Evolutionary conservation across 2,797 vertebrate genomes (phyloP).

Genomic region (Etheostoma perlongum): DNA sequence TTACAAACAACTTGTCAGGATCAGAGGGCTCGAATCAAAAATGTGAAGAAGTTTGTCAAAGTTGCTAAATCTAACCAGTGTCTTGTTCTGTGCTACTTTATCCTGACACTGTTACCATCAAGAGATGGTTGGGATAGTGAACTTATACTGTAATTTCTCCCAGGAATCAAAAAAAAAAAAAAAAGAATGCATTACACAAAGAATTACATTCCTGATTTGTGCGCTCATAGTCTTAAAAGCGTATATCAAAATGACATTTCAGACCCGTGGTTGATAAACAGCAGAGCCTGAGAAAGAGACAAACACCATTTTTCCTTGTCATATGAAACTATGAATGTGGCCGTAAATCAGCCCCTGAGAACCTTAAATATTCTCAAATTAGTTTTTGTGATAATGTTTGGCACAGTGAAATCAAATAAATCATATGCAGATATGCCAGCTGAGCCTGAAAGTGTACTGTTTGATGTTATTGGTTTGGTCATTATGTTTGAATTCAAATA

Average conservation of each 20-base stretch:
- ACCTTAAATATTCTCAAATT: conserved; percentile 18
- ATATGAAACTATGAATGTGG: conserved; percentile 20
- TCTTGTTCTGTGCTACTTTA: conserved; percentile 8
- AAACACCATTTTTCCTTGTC: conserved; percentile 7
- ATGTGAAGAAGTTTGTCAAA: conserved; percentile 9
- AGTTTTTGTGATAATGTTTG: conserved; percentile 25
- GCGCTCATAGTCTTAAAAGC: conserved; percentile 60
- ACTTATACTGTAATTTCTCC: background rate
- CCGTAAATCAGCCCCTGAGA: conserved; percentile 10
- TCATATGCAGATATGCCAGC: conserved; percentile 10
- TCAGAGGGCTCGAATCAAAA: conserved; percentile 17
- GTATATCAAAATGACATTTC: conserved; percentile 53
- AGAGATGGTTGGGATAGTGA: conserved; percentile 30
- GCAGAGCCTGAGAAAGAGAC: conserved; percentile 36
- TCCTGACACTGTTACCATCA: conserved; percentile 4
- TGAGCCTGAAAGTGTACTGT: conserved; percentile 5
- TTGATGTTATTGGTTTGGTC: conserved; percentile 27
- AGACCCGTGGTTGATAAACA: conserved; percentile 39
- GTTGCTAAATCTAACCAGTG: conserved; percentile 17
- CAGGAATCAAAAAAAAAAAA: conserved; percentile 38
- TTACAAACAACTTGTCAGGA: background rate
- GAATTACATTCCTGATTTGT: conserved; percentile 65
- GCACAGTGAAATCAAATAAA: conserved; percentile 35
- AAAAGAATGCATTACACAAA: conserved; percentile 45
- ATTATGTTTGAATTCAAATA: conserved; percentile 28